A percentile compares a stretch with the other conserved stretches of the same genome.
Evolutionary conservation across 2,888 invertebrate genomes (phyloP).

Genomic region (Calliphora vomitoria): DNA sequence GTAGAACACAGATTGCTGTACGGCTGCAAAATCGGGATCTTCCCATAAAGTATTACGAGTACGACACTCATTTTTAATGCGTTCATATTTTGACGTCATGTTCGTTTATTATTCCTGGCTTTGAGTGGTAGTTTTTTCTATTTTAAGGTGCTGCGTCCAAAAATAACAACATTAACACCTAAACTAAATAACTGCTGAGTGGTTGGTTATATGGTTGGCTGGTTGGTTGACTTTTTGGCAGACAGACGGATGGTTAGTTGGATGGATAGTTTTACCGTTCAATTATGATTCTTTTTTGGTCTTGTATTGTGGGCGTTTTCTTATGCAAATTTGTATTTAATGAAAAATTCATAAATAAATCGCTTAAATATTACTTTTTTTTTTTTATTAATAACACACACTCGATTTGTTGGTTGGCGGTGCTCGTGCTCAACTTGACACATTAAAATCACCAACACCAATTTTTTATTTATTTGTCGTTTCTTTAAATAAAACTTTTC

Average conservation of each 20-base stretch:
- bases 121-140: not conserved
- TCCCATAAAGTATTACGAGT: slow-evolving; percentile 93
- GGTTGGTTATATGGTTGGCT: not conserved
- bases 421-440: slow-evolving; percentile 43
- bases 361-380: slow-evolving; percentile 15
- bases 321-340: slow-evolving; percentile 60
- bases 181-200: slow-evolving; percentile 1
- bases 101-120: slow-evolving; percentile 5
- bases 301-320: slow-evolving; percentile 65
- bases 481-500: slow-evolving; percentile 40
- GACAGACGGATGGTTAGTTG: slow-evolving; percentile 9
- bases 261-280: slow-evolving; percentile 34
- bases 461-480: slow-evolving; percentile 15
- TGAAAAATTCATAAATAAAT: slow-evolving; percentile 38
- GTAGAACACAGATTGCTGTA: slow-evolving; percentile 95
- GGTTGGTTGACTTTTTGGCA: not conserved
- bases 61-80: slow-evolving; percentile 91
- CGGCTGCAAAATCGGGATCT: slow-evolving; percentile 96
- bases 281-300: slow-evolving; percentile 57
- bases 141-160: slow-evolving; percentile 35
- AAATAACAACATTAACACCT: slow-evolving; percentile 60
- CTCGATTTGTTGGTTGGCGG: slow-evolving; percentile 3
- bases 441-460: slow-evolving; percentile 49
- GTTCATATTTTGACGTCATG: slow-evolving; percentile 88
- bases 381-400: slow-evolving; percentile 14